Evolutionary conservation across 1,140 invertebrate species (phyloP), one percentile per base, ranked within the genome.

Genomic region (Magallana angulata): DNA sequence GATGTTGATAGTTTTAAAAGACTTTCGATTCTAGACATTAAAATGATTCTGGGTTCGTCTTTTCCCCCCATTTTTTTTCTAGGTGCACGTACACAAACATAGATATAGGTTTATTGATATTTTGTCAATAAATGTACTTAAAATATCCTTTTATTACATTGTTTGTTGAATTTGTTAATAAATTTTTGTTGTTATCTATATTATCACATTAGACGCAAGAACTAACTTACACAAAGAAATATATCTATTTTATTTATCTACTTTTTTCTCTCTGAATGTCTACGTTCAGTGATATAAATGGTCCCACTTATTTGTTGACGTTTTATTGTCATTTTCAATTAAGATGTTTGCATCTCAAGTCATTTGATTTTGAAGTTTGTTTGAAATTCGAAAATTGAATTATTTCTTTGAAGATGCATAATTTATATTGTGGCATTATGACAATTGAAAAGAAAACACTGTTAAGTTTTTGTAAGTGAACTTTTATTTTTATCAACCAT

Each of bases 321-420:
- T 76, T 76, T 76, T 76, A 76, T 76, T 76, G 24, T 76, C 24
- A 76, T 76, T 76, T 76, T 76, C 68, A 76, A 76, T 76, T 76
- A 76, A 76, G 68, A 76, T 76, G 68, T 76, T 76, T 76, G 24
- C 24, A 76, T 11, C 24, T 76, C 30, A 68, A 36, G 68, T 36
- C 68, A 76, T 30, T 76, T 76, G 68, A 76, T 30, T 76, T 76
- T 11, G 30, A 36, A 76, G 68, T 76, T 76, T 76, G 68, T 76
- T 76, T 76, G 68, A 76, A 76, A 76, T 76, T 76, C 68, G 24
- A 76, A 48, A 76, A 76, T 76, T 76, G 68, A 76, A 76, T 76
- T 76, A 76, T 76, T 76, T 76, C 68, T 76, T 76, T 76, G 68
- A 76, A 76, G 68, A 76, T 76, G 24, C 68, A 36, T 76, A 76